phyloP scores from a whole-genome alignment of 2,797 vertebrate species.

The Sebastes diaconus region DNA sequence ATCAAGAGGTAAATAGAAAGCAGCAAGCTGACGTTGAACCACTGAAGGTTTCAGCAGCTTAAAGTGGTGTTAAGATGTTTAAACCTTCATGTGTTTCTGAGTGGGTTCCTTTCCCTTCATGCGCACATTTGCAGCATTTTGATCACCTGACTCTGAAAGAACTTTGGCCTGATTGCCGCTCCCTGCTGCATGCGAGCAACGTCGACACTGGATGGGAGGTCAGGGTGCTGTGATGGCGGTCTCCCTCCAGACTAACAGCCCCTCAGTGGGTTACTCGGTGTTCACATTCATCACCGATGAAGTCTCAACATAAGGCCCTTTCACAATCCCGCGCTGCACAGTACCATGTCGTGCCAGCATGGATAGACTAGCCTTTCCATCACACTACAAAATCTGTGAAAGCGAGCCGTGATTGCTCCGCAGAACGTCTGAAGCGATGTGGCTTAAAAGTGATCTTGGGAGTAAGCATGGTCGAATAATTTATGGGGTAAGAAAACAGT shows the following conservation, averaged over 20 bases:
- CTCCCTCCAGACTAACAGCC: constrained; percentile 33
- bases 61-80: constrained; percentile 23
- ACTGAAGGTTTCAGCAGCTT: constrained; percentile 29
- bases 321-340: constrained; percentile 16
- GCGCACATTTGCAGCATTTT: constrained; percentile 25
- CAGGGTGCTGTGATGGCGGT: constrained; percentile 31
- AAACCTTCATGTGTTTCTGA: constrained; percentile 23
- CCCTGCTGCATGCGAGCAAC: constrained; percentile 9
- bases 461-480: constrained; percentile 47
- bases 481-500: constrained; percentile 60
- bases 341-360: constrained; percentile 35
- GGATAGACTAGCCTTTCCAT: constrained; percentile 54
- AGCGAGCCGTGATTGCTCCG: constrained; percentile 8
- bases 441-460: constrained; percentile 44
- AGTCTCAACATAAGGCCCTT: constrained; percentile 47
- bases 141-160: constrained; percentile 34
- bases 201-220: constrained; percentile 34
- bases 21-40: not conserved
- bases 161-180: constrained; percentile 39
- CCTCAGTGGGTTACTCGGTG: constrained; percentile 31
- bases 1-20: constrained; percentile 39
- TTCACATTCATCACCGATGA: constrained; percentile 51
- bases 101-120: not conserved
- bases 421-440: constrained; percentile 32
- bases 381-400: constrained; percentile 41